Evolutionary conservation across 2,888 invertebrate species (phyloP).

Genomic region (Cartodere bifasciata): DNA sequence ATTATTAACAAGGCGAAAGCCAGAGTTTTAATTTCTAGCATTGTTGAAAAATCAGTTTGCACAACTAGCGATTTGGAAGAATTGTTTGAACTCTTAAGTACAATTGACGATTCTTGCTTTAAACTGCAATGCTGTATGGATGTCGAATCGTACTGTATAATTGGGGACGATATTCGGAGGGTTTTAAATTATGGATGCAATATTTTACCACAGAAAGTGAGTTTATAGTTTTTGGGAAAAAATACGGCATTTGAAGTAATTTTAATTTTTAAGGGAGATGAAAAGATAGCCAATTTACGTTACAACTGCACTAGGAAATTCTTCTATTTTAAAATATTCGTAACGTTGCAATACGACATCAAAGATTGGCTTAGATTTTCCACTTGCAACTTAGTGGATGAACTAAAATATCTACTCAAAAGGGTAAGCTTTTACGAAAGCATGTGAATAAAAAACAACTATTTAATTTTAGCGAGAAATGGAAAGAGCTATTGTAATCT

Average conservation of each 20-base stretch:
- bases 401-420: slow-evolving; percentile 30
- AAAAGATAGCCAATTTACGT: slow-evolving; percentile 1
- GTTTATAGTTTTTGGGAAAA: background rate
- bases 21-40: too few species aligned
- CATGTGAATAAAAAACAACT: too few species aligned
- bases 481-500: too few species aligned
- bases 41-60: slow-evolving; percentile 24
- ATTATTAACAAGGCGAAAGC: slow-evolving; percentile 35
- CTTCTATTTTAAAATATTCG: slow-evolving; percentile 7
- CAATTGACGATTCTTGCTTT: slow-evolving; percentile 34
- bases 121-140: slow-evolving; percentile 34
- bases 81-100: slow-evolving; percentile 32
- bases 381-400: slow-evolving; percentile 30
- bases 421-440: slow-evolving; percentile 31
- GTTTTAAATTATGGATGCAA: slow-evolving; percentile 22
- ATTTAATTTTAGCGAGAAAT: too few species aligned
- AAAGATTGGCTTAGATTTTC: slow-evolving; percentile 36
- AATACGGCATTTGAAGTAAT: background rate
- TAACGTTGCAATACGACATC: slow-evolving; percentile 17
- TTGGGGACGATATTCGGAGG: slow-evolving; percentile 17
- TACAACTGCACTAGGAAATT: slow-evolving; percentile 4
- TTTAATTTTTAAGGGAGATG: slow-evolving; percentile 6
- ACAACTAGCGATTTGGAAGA: slow-evolving; percentile 27
- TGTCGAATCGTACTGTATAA: slow-evolving; percentile 14
- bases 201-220: slow-evolving; percentile 7